phyloP scores from a whole-genome alignment of 2,888 invertebrate genomes.

The Hypena proboscidalis region DNA sequence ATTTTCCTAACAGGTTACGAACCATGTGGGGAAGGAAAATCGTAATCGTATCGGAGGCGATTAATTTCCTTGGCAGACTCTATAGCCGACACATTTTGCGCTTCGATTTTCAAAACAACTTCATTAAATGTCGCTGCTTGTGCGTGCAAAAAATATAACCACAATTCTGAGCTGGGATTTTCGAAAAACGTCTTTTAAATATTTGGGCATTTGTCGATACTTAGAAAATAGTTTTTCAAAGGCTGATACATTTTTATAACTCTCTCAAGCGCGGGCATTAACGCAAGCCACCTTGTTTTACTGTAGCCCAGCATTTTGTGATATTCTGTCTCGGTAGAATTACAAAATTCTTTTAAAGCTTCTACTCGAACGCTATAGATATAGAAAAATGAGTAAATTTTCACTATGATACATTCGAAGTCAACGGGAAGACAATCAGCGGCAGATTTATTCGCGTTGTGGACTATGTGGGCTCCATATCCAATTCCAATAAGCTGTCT shows the following conservation, averaged over 20 bases:
- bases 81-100: slow-evolving; percentile 37
- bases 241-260: slow-evolving; percentile 26
- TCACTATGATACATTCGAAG: slow-evolving; percentile 39
- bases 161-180: slow-evolving; percentile 17
- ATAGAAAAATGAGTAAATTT: slow-evolving; percentile 18
- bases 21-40: slow-evolving; percentile 29
- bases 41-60: slow-evolving; percentile 24
- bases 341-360: slow-evolving; percentile 45
- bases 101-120: slow-evolving; percentile 17
- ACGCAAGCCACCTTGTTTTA: slow-evolving; percentile 25
- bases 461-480: slow-evolving; percentile 42
- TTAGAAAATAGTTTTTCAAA: slow-evolving; percentile 18
- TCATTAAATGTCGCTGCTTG: slow-evolving; percentile 34
- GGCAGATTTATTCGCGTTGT: slow-evolving; percentile 41
- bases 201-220: slow-evolving; percentile 20
- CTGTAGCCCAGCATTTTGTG: slow-evolving; percentile 13
- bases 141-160: slow-evolving; percentile 29
- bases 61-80: slow-evolving; percentile 43
- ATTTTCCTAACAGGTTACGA: slow-evolving; percentile 21
- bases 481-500: slow-evolving; percentile 37
- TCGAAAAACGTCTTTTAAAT: slow-evolving; percentile 12
- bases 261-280: slow-evolving; percentile 34
- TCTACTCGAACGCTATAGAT: slow-evolving; percentile 12
- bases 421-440: slow-evolving; percentile 39
- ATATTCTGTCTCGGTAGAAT: slow-evolving; percentile 34